Conservation (phyloP, 1,140 invertebrate species). For the Drosophila fuyamai region DNA sequence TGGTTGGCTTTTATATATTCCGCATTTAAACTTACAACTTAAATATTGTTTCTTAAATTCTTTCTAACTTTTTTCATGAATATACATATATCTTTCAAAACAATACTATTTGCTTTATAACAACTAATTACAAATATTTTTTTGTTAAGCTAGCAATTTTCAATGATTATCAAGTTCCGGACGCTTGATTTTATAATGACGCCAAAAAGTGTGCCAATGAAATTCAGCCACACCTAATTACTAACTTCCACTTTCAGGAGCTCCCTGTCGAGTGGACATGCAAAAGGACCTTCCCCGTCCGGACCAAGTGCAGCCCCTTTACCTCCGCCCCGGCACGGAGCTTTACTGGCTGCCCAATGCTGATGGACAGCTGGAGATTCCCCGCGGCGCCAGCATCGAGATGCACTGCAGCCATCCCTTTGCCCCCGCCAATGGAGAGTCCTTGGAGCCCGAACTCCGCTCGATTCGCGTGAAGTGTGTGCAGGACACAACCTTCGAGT, state of each 20-base stretch:
- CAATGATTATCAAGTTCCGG: too few species aligned
- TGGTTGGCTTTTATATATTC: too few species aligned
- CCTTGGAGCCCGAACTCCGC: constrained; percentile 9
- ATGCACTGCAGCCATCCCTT: constrained; percentile 59
- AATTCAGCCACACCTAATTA: not conserved
- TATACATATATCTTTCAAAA: too few species aligned
- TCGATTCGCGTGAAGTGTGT: constrained; percentile 58
- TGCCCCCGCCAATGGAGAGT: constrained; percentile 9
- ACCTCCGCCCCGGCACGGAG: constrained; percentile 53
- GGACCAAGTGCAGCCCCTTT: constrained; percentile 62
- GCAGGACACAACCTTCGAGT: constrained; percentile 53
- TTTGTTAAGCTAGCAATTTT: too few species aligned
- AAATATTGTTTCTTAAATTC: too few species aligned
- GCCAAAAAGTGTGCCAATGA: not conserved
- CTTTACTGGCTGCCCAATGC: constrained; percentile 69
- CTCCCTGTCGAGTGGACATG: constrained; percentile 59
- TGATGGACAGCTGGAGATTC: constrained; percentile 54
- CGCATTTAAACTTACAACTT: too few species aligned
- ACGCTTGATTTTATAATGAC: not conserved
- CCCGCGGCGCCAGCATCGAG: constrained; percentile 61
- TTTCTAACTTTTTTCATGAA: too few species aligned
- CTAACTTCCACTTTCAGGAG: constrained; percentile 23
- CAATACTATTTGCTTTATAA: too few species aligned
- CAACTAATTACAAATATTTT: too few species aligned
- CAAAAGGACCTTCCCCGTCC: constrained; percentile 57